These are phyloP conservation scores for Cynaeus angustus DNA, from an alignment of 2,888 invertebrate species.

Conservation along the genomic window DNA sequence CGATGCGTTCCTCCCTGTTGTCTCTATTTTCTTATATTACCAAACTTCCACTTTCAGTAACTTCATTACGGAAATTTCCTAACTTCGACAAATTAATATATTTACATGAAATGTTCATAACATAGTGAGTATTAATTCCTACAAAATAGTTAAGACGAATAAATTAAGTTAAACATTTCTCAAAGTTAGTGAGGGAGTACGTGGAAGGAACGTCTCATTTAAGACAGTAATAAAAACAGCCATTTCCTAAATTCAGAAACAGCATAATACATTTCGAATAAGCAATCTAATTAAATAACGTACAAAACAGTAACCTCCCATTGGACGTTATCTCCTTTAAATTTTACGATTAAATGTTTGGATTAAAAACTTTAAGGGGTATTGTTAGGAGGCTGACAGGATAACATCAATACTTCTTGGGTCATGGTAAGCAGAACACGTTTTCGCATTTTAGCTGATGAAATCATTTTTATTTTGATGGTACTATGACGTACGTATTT, in stretches of 20 bases:
- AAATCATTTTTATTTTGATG: constrained; percentile 46
- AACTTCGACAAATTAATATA: constrained; percentile 30
- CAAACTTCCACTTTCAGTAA: constrained; percentile 27
- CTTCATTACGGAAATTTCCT: constrained; percentile 38
- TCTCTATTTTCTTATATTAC: constrained; percentile 24
- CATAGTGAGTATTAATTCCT: constrained; percentile 20
- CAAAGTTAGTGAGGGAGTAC: constrained; percentile 25
- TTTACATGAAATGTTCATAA: constrained; percentile 22
- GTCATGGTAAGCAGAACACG: constrained; percentile 12
- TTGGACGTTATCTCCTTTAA: constrained; percentile 4
- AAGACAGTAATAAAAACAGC: constrained; percentile 33
- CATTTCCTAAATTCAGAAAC: constrained; percentile 36
- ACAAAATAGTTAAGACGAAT: constrained; percentile 21
- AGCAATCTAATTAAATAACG: constrained; percentile 30
- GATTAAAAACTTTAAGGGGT: not conserved
- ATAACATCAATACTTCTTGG: constrained; percentile 4
- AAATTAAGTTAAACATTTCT: constrained; percentile 41
- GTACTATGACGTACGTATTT: constrained; percentile 34
- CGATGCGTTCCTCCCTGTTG: constrained; percentile 21
- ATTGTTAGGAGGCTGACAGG: not conserved
- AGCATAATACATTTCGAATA: constrained; percentile 34
- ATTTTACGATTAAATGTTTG: constrained; percentile 7
- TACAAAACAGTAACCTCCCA: not conserved
- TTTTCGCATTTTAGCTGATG: constrained; percentile 33
- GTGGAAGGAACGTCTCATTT: constrained; percentile 33